These are phyloP conservation scores for Micropoecilia bifurca DNA, from an alignment of 2,797 vertebrate genomes.

Conservation along the genomic window DNA sequence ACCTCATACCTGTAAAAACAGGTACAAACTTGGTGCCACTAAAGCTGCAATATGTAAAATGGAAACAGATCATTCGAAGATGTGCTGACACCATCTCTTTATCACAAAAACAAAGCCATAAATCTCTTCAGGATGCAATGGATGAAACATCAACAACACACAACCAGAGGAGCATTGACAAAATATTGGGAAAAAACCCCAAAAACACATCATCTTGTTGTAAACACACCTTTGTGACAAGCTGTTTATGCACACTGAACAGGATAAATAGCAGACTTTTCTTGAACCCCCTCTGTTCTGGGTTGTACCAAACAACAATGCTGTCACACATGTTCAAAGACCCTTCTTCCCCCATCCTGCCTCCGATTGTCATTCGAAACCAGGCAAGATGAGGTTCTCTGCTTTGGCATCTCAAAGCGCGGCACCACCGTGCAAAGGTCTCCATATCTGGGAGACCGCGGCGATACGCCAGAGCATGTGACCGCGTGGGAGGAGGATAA, in stretches of 20 bases:
- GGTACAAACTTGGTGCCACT: no score
- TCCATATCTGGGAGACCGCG: conserved; percentile 42
- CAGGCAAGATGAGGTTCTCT: conserved; percentile 46
- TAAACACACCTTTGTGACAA: conserved; percentile 35
- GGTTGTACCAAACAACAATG: conserved; percentile 41
- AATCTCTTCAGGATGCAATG: conserved; percentile 4
- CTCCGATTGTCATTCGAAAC: conserved; percentile 50
- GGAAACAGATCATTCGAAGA: no score
- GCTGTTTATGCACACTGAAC: conserved; percentile 48
- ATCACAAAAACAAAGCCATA: not conserved
- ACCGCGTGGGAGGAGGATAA: conserved; percentile 63
- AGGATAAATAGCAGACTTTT: conserved; percentile 43
- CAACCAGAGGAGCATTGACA: conserved; percentile 23
- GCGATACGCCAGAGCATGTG: conserved; percentile 30
- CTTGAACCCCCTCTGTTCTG: conserved; percentile 35
- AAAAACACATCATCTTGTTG: not conserved
- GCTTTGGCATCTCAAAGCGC: conserved; percentile 49
- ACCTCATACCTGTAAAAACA: no score
- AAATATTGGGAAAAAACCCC: conserved; percentile 16
- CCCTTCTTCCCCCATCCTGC: conserved; percentile 29
- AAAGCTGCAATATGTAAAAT: no score
- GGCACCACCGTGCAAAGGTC: conserved; percentile 42
- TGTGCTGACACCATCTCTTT: no score
- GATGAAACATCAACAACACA: conserved; percentile 13
- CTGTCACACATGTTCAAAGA: conserved; percentile 47